Percentiles rank a stretch among this genome's conserved stretches.
Evolutionary conservation across 2,888 invertebrate species (phyloP).

Genomic region (Eueremaeus valkanovi): DNA sequence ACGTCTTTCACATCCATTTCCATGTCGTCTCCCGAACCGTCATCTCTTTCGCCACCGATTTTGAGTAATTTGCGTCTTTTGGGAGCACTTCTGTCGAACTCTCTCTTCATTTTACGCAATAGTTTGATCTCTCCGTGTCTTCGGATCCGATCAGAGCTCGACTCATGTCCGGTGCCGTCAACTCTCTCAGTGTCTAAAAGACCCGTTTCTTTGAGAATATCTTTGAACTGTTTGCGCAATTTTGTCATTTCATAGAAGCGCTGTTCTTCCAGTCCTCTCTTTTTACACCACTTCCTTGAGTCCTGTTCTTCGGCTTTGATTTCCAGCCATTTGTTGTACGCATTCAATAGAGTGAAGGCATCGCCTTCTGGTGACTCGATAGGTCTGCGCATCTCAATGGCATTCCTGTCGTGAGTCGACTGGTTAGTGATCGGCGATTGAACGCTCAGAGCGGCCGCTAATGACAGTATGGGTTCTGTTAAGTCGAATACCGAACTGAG

Average conservation of each 20-base stretch:
- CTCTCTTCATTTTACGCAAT: slow-evolving; percentile 70
- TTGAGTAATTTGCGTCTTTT: slow-evolving; percentile 71
- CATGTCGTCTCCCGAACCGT: slow-evolving; percentile 60
- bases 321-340: slow-evolving; percentile 82
- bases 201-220: slow-evolving; percentile 61
- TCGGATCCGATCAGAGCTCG: slow-evolving; percentile 66
- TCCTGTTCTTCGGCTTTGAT: slow-evolving; percentile 59
- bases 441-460: slow-evolving; percentile 87
- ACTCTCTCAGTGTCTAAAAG: slow-evolving; percentile 47
- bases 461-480: slow-evolving; percentile 73
- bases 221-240: slow-evolving; percentile 79
- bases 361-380: slow-evolving; percentile 94
- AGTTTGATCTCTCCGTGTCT: slow-evolving; percentile 85
- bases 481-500: slow-evolving; percentile 83
- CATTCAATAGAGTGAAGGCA: slow-evolving; percentile 79
- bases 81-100: slow-evolving; percentile 64
- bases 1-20: slow-evolving; percentile 73
- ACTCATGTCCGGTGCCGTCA: slow-evolving; percentile 30
- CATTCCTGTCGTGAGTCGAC: slow-evolving; percentile 77
- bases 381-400: slow-evolving; percentile 69
- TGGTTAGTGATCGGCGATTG: slow-evolving; percentile 87
- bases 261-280: slow-evolving; percentile 91
- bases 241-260: slow-evolving; percentile 94
- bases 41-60: slow-evolving; percentile 61
- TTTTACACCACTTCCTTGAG: slow-evolving; percentile 77